A percentile compares a stretch with the other conserved stretches of the same genome.
These are phyloP conservation scores for Lampris megalopsis DNA, from an alignment of 2,113 vertebrate species.

Conservation along the genomic window DNA sequence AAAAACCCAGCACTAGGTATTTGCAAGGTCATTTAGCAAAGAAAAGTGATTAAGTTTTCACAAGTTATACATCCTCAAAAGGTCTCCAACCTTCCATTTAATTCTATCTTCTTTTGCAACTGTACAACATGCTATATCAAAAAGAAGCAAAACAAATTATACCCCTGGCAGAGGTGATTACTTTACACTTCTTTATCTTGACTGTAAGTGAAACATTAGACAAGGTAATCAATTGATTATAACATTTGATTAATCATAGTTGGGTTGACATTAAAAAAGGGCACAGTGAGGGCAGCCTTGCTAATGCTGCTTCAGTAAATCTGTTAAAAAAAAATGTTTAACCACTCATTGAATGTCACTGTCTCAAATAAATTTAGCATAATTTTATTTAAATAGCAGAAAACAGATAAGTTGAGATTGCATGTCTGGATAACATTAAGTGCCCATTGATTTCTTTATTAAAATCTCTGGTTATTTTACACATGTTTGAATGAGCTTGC, in stretches of 20 bases:
- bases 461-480: no score
- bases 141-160: not conserved
- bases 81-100: not conserved
- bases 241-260: no score
- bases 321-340: no score
- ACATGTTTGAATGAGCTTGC: no score
- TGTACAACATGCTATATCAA: conserved; percentile 1
- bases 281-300: conserved; percentile 53
- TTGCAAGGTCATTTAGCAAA: conserved; percentile 2
- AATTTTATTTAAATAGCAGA: no score
- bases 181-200: conserved; percentile 51
- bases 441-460: no score
- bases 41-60: not conserved
- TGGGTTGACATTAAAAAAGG: conserved; percentile 63
- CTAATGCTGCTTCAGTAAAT: conserved; percentile 59
- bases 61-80: not conserved
- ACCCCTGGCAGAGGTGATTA: conserved; percentile 32
- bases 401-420: no score
- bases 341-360: no score
- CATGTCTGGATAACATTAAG: no score
- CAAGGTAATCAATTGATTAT: conserved; percentile 54
- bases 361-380: no score
- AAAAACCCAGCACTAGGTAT: not conserved
- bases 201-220: conserved; percentile 46
- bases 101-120: conserved; percentile 34